Base-by-base conservation (phyloP, 1,140 invertebrate genomes). In the Lucilia cuprina region DNA sequence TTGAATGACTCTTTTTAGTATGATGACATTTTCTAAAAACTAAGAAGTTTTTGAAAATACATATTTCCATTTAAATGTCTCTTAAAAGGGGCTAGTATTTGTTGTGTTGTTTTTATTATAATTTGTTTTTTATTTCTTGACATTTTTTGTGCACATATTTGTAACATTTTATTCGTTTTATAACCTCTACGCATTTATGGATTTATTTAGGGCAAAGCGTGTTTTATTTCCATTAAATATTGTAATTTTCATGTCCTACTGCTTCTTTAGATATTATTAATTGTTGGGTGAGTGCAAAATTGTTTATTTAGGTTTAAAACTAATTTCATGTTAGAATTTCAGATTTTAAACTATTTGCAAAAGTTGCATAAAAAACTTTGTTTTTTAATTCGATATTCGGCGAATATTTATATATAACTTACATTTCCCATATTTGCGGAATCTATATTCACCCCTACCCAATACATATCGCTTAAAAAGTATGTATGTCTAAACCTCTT, bases 161-260 rank as follows among this genome's bases (percentile, higher is more conserved):
- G n/a, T 60, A 14, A 60, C 55, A 70, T 21, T 70, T 70, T 70
- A 70, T 70, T 12, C 19, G 19, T 70, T 70, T 25, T 70, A 70
- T 19, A 25, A 25, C 21, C 1, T 70, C 21, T 10, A 21, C n/a
- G 17, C 9, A 70, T 70, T 21, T 70, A 41, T 41, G 5, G 5
- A 21, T 70, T 70, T 70, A 70, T 70, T 70, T 25, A 70, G 65
- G 65, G 5, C 19, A 21, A 70, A 70, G 5, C 65, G 65, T 70
- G 65, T 70, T 70, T 70, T 70, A 70, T 70, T 19, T 70, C 21
- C 65, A 70, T 70, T 70, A 70, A 70, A 70, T 21, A 70, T 70
- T 70, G 19, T 70, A 70, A 70, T 70, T 70, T 55, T 19, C 65
- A 70, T 70, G 65, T 25, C 65, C 65, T 70, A 70, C 65, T 70